Evolutionary conservation across 2,797 vertebrate genomes (phyloP).

Genomic region (Lemur catta): DNA sequence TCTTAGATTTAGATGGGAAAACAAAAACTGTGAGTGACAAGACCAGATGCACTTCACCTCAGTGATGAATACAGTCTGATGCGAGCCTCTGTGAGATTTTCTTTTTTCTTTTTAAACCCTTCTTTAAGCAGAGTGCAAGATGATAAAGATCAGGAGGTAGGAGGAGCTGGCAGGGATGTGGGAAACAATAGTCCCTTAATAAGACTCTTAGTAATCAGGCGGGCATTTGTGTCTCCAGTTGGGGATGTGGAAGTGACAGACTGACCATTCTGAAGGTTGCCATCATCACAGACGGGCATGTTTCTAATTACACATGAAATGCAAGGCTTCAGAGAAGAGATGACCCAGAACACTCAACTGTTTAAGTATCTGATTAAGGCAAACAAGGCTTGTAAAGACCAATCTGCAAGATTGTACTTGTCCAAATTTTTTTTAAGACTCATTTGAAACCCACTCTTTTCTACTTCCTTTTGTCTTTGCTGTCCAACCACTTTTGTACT

Average conservation of each 20-base stretch:
- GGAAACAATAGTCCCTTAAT: conserved; percentile 74
- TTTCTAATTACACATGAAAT: conserved; percentile 66
- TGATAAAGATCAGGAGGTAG: conserved; percentile 54
- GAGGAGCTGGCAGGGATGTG: conserved; percentile 24
- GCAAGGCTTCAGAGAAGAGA: conserved; percentile 46
- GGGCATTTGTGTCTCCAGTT: conserved; percentile 65
- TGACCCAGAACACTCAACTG: background rate
- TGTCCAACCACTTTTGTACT: background rate
- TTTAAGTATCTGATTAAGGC: conserved; percentile 44
- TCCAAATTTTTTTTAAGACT: background rate
- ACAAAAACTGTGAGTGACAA: conserved; percentile 59
- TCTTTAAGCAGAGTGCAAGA: conserved; percentile 55
- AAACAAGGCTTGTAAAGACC: background rate
- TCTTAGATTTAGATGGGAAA: conserved; percentile 59
- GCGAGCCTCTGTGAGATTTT: background rate
- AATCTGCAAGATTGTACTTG: conserved; percentile 26
- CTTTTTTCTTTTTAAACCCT: conserved; percentile 28
- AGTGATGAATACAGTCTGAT: conserved; percentile 65
- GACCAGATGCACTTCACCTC: conserved; percentile 57
- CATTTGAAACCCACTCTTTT: background rate
- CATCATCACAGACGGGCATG: conserved; percentile 4
- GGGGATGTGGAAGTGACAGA: conserved; percentile 42
- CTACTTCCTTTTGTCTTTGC: conserved; percentile 21
- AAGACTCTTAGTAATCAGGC: conserved; percentile 68
- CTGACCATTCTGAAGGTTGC: conserved; percentile 58